These are phyloP conservation scores for Tragopan temminckii DNA, from an alignment of 2,797 vertebrate genomes.

Conservation along the genomic window DNA sequence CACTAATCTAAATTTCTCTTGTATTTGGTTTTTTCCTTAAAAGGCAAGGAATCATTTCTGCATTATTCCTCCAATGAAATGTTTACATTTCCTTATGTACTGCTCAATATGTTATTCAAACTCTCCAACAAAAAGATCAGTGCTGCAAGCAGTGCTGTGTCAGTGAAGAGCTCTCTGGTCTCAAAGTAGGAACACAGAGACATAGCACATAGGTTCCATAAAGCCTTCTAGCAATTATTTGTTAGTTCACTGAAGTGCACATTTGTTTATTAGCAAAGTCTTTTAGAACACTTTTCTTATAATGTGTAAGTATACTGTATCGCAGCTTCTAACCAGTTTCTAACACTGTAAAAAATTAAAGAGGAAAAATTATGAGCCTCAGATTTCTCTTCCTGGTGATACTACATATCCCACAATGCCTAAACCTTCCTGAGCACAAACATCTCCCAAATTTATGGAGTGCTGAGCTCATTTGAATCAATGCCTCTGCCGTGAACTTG, in stretches of 20 bases:
- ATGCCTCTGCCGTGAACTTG: background rate
- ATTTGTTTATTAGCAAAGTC: slow-evolving; percentile 14
- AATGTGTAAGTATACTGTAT: background rate
- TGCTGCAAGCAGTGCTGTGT: slow-evolving; percentile 4
- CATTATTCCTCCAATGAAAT: background rate
- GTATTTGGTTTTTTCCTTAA: slow-evolving; percentile 8
- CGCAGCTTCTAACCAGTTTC: background rate
- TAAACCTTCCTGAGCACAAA: background rate
- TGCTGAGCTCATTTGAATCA: background rate
- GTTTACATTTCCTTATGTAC: background rate
- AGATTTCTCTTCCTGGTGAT: background rate
- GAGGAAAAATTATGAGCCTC: background rate
- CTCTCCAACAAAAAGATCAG: background rate
- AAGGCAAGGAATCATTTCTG: background rate
- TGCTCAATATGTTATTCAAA: background rate
- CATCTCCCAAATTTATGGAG: background rate
- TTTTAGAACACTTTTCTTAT: background rate
- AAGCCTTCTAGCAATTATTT: slow-evolving; percentile 20
- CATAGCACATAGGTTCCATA: background rate
- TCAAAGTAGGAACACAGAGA: background rate
- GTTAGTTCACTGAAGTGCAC: background rate
- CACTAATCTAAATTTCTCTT: background rate
- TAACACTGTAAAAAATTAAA: background rate
- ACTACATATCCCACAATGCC: background rate
- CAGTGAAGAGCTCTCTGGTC: background rate